phyloP scores from a whole-genome alignment of 1,140 invertebrate genomes.

The Lutraria rhynchaena region DNA sequence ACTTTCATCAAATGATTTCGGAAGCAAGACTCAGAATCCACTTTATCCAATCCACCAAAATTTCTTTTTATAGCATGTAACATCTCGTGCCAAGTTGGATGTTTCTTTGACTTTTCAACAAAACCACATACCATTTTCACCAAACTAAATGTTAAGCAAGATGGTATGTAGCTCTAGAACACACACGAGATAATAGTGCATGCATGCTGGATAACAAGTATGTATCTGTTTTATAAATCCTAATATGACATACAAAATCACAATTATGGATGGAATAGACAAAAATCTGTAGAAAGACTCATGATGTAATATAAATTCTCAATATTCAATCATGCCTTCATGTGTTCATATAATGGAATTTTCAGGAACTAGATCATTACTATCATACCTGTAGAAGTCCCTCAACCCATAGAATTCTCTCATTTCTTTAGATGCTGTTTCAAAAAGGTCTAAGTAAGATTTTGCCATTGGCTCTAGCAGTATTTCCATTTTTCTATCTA shows the following conservation, averaged over 20 bases:
- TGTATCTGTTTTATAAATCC: background rate
- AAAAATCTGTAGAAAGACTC: background rate
- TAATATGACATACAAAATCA: background rate
- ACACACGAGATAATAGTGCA: too few species aligned
- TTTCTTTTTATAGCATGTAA: constrained; percentile 73
- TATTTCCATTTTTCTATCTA: constrained; percentile 59
- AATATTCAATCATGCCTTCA: too few species aligned
- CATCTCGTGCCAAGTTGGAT: constrained; percentile 68
- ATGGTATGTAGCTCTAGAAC: background rate
- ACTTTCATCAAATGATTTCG: too few species aligned
- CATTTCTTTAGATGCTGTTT: constrained; percentile 59
- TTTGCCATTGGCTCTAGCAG: constrained; percentile 68
- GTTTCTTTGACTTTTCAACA: constrained; percentile 56
- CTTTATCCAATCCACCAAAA: constrained; percentile 74
- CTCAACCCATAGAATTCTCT: constrained; percentile 81
- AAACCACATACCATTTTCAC: constrained; percentile 77
- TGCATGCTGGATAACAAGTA: background rate
- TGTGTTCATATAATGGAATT: too few species aligned
- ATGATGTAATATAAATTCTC: too few species aligned
- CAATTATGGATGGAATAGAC: background rate
- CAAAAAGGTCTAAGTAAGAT: constrained; percentile 73
- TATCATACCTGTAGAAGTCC: constrained; percentile 80
- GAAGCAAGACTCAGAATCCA: constrained; percentile 71
- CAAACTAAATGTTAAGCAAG: constrained; percentile 63
- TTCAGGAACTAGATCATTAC: too few species aligned